phyloP scores from a whole-genome alignment of 2,113 vertebrate species.

The Apteryx owenii region DNA sequence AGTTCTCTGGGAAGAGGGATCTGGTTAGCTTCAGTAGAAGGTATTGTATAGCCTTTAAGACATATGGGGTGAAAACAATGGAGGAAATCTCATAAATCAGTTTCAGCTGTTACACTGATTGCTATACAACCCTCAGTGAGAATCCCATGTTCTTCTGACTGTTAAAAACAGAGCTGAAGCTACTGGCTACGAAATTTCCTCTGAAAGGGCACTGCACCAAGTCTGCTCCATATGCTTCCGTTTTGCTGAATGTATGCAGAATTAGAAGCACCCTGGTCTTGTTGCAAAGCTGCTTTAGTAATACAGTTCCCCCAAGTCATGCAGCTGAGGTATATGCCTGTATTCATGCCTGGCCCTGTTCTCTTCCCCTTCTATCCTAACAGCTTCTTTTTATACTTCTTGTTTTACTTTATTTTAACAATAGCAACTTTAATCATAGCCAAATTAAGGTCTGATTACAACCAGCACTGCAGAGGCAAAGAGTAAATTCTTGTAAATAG shows the following conservation, averaged over 20 bases:
- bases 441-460: background rate
- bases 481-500: background rate
- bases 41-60: background rate
- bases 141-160: background rate
- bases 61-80: fast-evolving
- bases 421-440: background rate
- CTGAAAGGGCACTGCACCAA: background rate
- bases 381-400: background rate
- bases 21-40: background rate
- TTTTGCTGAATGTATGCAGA: background rate
- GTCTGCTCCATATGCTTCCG: background rate
- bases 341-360: background rate
- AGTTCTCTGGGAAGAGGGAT: background rate
- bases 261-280: background rate
- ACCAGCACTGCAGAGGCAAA: background rate
- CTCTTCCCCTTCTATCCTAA: background rate
- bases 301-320: background rate
- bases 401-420: background rate
- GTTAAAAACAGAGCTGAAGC: background rate
- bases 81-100: background rate
- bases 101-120: background rate
- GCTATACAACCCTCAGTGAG: background rate
- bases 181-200: background rate
- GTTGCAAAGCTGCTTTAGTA: background rate
- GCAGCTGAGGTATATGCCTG: background rate